A percentile compares a stretch with the other conserved stretches of the same genome.
Conservation (phyloP, 2,797 vertebrate genomes). For the Morelia viridis region DNA sequence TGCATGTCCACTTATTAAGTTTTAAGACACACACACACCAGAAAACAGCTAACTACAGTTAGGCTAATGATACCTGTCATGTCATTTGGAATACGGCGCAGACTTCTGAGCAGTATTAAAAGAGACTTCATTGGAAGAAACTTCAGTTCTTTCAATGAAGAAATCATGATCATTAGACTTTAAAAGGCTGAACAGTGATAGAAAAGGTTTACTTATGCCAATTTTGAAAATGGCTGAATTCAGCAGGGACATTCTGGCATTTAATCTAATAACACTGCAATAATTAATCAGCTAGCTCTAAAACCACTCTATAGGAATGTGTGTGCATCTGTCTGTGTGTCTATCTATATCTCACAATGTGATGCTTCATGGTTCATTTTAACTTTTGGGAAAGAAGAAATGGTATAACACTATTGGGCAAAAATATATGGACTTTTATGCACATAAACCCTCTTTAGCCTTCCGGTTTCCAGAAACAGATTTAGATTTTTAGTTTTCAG, state of each 20-base stretch:
- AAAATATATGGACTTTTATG: constrained; percentile 9
- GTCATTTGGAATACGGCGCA: neutral
- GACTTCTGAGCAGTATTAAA: neutral
- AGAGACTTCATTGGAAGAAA: neutral
- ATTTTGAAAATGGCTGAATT: neutral
- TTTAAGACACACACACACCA: neutral
- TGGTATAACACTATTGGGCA: constrained; percentile 22
- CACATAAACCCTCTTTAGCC: neutral
- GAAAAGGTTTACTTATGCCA: neutral
- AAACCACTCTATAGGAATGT: neutral
- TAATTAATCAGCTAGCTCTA: neutral
- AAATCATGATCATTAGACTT: neutral
- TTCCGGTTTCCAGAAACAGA: constrained; percentile 40
- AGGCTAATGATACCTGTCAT: neutral
- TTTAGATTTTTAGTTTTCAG: constrained; percentile 27
- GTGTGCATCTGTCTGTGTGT: neutral
- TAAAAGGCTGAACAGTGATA: neutral
- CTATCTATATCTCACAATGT: constrained; percentile 11
- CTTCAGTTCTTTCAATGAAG: neutral
- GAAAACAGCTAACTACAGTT: neutral
- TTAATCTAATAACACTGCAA: neutral
- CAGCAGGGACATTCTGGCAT: neutral
- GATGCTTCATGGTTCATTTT: constrained; percentile 54
- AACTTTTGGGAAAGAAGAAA: constrained; percentile 39
- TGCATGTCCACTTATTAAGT: neutral